Conservation (phyloP, 2,113 vertebrate genomes). For the Aptenodytes patagonicus region DNA sequence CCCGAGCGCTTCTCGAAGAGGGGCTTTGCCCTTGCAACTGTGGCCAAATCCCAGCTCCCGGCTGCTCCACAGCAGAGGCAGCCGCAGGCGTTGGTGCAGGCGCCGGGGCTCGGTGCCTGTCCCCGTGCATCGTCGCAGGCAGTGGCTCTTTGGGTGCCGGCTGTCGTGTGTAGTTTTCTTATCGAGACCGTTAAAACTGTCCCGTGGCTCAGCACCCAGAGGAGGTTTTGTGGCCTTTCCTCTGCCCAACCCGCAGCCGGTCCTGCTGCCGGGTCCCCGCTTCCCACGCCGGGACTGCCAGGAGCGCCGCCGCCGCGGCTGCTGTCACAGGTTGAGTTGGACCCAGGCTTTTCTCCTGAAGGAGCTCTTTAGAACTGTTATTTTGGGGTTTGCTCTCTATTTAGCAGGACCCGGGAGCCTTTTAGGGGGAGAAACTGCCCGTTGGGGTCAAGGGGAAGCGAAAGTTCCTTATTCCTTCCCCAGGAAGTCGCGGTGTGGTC, state of each 20-base stretch:
- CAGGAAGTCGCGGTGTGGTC: accelerated
- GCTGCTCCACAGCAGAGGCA: neutral
- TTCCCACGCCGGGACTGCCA: accelerated
- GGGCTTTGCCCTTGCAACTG: neutral
- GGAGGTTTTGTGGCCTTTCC: neutral
- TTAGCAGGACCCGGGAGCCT: neutral
- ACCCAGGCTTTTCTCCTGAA: neutral
- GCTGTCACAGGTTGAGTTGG: neutral
- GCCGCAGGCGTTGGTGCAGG: neutral
- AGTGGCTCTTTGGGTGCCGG: neutral
- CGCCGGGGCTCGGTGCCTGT: neutral
- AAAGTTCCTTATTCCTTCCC: neutral
- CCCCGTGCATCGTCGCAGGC: accelerated
- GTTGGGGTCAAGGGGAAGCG: neutral
- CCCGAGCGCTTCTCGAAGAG: neutral
- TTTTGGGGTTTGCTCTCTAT: neutral
- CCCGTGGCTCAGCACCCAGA: neutral
- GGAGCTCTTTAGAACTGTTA: neutral
- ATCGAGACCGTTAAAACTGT: neutral
- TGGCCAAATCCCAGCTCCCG: neutral
- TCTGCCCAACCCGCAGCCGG: neutral
- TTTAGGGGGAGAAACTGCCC: neutral
- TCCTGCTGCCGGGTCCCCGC: neutral
- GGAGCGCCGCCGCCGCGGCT: accelerated
- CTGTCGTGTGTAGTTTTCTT: neutral